Conservation (phyloP, 1,140 invertebrate genomes). For the Aphaenogaster floridana region DNA sequence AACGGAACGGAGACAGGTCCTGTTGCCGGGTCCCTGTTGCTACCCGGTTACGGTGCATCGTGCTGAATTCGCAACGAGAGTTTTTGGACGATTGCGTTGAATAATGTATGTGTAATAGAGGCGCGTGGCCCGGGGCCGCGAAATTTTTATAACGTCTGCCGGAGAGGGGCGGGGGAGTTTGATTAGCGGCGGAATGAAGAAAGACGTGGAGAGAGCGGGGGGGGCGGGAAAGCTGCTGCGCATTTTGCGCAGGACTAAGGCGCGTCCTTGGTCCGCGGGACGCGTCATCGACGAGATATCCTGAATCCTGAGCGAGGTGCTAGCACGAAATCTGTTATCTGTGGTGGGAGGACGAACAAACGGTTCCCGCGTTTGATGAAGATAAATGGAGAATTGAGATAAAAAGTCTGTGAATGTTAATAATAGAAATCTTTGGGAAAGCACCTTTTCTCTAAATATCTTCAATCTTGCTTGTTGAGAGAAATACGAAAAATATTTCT, state of each 20-base stretch:
- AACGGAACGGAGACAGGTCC: slow-evolving; percentile 67
- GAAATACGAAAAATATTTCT: not conserved
- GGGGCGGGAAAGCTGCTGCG: slow-evolving; percentile 40
- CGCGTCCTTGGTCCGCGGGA: slow-evolving; percentile 63
- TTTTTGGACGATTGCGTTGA: slow-evolving; percentile 77
- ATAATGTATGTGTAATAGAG: slow-evolving; percentile 81
- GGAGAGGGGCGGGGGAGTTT: not conserved
- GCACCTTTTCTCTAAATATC: not conserved
- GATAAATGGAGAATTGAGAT: slow-evolving; percentile 6
- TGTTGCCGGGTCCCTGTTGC: slow-evolving; percentile 80
- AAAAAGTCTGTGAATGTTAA: not conserved
- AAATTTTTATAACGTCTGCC: slow-evolving; percentile 20
- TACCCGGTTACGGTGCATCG: slow-evolving; percentile 81
- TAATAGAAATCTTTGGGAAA: not conserved
- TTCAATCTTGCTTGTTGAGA: not conserved
- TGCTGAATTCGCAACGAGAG: slow-evolving; percentile 81
- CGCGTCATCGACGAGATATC: slow-evolving; percentile 70
- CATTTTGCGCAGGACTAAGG: slow-evolving; percentile 59
- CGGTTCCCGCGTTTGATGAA: not conserved
- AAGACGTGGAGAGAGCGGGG: not conserved
- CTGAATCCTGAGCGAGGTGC: slow-evolving; percentile 53
- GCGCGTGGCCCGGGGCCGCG: slow-evolving; percentile 68
- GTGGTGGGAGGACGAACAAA: not conserved
- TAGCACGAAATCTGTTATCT: slow-evolving; percentile 12
- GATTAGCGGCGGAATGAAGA: slow-evolving; percentile 18